Evolutionary conservation across 2,888 invertebrate species (phyloP).

Genomic region (Xanthorhoe designata): DNA sequence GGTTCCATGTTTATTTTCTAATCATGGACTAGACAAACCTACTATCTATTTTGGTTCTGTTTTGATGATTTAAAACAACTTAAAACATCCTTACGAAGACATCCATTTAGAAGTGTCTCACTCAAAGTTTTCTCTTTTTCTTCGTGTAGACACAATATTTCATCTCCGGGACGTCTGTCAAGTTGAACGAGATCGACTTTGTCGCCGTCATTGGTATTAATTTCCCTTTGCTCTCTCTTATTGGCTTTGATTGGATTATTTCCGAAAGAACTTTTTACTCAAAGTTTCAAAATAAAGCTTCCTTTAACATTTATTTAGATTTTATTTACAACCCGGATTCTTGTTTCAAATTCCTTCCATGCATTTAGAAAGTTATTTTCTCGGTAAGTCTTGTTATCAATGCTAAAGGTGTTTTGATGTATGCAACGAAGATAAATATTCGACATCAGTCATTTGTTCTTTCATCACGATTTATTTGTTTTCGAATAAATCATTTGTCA

Average conservation of each 20-base stretch:
- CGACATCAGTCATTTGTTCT: conserved; percentile 72
- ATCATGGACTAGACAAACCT: conserved; percentile 57
- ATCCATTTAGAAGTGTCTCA: conserved; percentile 36
- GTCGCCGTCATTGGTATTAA: conserved; percentile 75
- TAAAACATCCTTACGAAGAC: conserved; percentile 41
- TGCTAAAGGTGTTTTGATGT: conserved; percentile 57
- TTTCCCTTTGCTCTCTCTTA: conserved; percentile 74
- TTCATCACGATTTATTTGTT: conserved; percentile 62
- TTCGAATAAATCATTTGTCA: conserved; percentile 67
- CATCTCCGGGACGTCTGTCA: conserved; percentile 76
- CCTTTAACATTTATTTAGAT: conserved; percentile 54
- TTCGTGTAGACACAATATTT: conserved; percentile 53
- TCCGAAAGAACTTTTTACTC: conserved; percentile 70
- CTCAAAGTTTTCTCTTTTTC: conserved; percentile 38
- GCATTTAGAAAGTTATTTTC: conserved; percentile 34
- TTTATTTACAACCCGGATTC: conserved; percentile 24
- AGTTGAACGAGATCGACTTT: conserved; percentile 72
- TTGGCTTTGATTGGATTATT: conserved; percentile 79
- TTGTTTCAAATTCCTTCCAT: conserved; percentile 17
- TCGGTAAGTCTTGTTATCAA: conserved; percentile 34
- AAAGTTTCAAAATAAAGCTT: conserved; percentile 64
- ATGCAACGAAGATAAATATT: conserved; percentile 65
- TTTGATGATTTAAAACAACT: conserved; percentile 40
- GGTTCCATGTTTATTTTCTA: conserved; percentile 72
- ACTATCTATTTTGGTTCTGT: conserved; percentile 48